Conservation (phyloP, 2,888 invertebrate genomes). For the Thyatira batis region DNA sequence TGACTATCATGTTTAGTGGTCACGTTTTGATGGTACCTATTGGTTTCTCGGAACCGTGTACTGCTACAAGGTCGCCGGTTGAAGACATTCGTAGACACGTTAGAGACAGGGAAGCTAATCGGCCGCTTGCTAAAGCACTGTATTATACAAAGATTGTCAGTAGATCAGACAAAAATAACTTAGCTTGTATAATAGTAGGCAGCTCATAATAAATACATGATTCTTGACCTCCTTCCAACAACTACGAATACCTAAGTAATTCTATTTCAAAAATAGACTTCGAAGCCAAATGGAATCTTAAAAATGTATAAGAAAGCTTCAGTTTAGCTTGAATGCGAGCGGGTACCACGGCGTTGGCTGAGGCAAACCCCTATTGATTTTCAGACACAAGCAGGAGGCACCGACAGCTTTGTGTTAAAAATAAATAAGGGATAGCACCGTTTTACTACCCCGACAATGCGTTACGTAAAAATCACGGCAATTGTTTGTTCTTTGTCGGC, state of each 20-base stretch:
- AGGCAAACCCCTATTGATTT: slow-evolving; percentile 52
- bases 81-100: not conserved
- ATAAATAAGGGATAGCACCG: slow-evolving; percentile 40
- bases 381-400: slow-evolving; percentile 24
- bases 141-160: slow-evolving; percentile 24
- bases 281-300: not conserved
- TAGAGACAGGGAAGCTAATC: slow-evolving; percentile 17
- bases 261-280: too few relatives aligned
- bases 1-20: not conserved
- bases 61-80: not conserved
- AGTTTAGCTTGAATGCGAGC: not conserved
- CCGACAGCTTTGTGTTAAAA: slow-evolving; percentile 36
- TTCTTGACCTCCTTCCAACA: too few relatives aligned
- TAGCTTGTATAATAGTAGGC: slow-evolving; percentile 12
- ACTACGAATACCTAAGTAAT: too few relatives aligned
- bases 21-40: not conserved
- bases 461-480: slow-evolving; percentile 17
- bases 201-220: not conserved
- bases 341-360: slow-evolving; percentile 7
- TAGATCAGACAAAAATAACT: slow-evolving; percentile 22
- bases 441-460: slow-evolving; percentile 14
- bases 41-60: not conserved
- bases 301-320: not conserved
- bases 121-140: slow-evolving; percentile 20
- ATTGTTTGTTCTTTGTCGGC: not conserved